Evolutionary conservation across 2,113 vertebrate genomes (phyloP).

Genomic region (Camelus dromedarius): DNA sequence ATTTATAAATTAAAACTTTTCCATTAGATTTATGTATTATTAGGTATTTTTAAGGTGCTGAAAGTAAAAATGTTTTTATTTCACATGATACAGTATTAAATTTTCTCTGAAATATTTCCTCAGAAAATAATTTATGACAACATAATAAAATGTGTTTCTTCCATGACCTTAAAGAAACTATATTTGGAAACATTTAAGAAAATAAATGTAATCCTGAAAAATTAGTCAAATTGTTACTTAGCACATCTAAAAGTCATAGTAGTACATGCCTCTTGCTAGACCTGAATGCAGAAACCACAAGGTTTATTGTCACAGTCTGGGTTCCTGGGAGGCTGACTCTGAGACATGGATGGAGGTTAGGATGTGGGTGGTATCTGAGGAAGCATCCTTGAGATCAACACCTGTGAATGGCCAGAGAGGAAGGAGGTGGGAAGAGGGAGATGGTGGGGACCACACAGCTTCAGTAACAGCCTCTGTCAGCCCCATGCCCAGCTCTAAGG

Average conservation of each 20-base stretch:
- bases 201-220: neutral
- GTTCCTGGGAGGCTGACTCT: neutral
- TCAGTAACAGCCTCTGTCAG: neutral
- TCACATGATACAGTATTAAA: neutral
- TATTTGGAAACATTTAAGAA: neutral
- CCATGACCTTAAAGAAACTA: neutral
- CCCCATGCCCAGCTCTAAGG: accelerated
- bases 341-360: neutral
- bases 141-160: neutral
- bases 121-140: neutral
- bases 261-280: accelerated
- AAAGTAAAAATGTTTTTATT: neutral
- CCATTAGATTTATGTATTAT: neutral
- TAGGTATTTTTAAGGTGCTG: neutral
- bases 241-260: neutral
- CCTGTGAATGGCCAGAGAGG: neutral
- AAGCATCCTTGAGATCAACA: neutral
- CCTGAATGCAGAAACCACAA: neutral
- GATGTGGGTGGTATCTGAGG: neutral
- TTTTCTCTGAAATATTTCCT: constrained; percentile 20
- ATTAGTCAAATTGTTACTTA: neutral
- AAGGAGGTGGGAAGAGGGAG: neutral
- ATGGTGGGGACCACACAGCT: accelerated
- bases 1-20: neutral
- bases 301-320: accelerated